Percentiles rank a stretch among this genome's conserved stretches.
Conservation (phyloP, 1,140 invertebrate species). For the Camponotus vicinus region DNA sequence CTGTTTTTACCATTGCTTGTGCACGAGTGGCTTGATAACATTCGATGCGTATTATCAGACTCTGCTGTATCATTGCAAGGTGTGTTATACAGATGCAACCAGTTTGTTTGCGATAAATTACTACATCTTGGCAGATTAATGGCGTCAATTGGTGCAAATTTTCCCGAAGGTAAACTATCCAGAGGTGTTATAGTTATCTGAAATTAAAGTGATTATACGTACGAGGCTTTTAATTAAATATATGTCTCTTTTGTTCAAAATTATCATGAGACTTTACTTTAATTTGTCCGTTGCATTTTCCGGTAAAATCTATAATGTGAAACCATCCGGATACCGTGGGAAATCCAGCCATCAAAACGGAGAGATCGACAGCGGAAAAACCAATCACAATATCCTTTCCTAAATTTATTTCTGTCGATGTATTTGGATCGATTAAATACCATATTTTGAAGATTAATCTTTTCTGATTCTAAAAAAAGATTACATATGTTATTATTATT, state of each 20-base stretch:
- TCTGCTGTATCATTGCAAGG: slow-evolving; percentile 29
- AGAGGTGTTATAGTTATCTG: slow-evolving; percentile 86
- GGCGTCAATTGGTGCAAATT: slow-evolving; percentile 55
- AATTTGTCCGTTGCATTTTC: slow-evolving; percentile 88
- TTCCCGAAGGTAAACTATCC: slow-evolving; percentile 82
- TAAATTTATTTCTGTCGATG: slow-evolving; percentile 81
- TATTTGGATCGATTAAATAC: slow-evolving; percentile 86
- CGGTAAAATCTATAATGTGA: slow-evolving; percentile 88
- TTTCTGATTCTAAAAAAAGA: slow-evolving; percentile 86
- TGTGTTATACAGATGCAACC: slow-evolving; percentile 49
- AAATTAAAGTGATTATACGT: slow-evolving; percentile 53
- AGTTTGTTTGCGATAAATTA: slow-evolving; percentile 62
- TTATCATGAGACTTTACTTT: slow-evolving; percentile 82
- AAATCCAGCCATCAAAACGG: slow-evolving; percentile 85
- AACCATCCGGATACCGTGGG: slow-evolving; percentile 88
- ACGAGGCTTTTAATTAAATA: slow-evolving; percentile 1
- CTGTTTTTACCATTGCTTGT: slow-evolving; percentile 20
- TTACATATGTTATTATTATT: slow-evolving; percentile 18
- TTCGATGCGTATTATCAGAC: slow-evolving; percentile 5
- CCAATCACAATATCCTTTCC: slow-evolving; percentile 86
- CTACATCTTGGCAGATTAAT: slow-evolving; percentile 34
- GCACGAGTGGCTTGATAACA: neutral
- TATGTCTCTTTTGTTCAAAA: neutral
- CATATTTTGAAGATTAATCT: slow-evolving; percentile 88
- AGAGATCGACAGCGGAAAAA: slow-evolving; percentile 88